Percentiles rank a stretch among this genome's conserved stretches.
Conservation (phyloP, 2,113 vertebrate genomes). For the Cynoglossus semilaevis region DNA sequence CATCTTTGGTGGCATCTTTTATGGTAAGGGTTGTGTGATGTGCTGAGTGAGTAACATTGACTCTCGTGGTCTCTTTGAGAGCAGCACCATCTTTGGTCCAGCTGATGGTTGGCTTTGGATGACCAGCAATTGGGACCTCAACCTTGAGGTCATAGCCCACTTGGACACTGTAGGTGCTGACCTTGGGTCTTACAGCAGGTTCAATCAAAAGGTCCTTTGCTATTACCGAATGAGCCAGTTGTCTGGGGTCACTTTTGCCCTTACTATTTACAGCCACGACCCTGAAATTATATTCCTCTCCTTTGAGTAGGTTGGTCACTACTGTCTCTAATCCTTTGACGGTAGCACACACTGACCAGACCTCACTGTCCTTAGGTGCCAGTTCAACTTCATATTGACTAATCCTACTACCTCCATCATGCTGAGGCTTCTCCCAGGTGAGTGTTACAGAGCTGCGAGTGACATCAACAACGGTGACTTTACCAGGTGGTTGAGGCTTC, state of each 20-base stretch:
- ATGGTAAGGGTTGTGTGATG: conserved; percentile 84
- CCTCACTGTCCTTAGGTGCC: conserved; percentile 88
- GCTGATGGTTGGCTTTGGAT: conserved; percentile 90
- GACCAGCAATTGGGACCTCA: conserved; percentile 89
- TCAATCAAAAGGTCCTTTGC: conserved; percentile 93
- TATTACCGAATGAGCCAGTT: conserved; percentile 85
- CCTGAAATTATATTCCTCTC: conserved; percentile 93
- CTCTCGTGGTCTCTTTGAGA: conserved; percentile 93
- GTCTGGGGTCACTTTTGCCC: conserved; percentile 92
- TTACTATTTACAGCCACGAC: conserved; percentile 95
- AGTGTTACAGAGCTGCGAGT: conserved; percentile 88
- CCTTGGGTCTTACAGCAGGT: conserved; percentile 86
- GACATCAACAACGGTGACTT: conserved; percentile 91
- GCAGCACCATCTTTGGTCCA: conserved; percentile 91
- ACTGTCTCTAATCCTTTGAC: conserved; percentile 88
- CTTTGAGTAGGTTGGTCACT: conserved; percentile 87
- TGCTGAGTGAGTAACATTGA: conserved; percentile 85
- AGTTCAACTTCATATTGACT: conserved; percentile 92
- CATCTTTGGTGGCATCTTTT: conserved; percentile 91
- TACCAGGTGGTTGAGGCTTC: conserved; percentile 95
- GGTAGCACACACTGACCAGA: conserved; percentile 89
- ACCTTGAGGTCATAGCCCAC: conserved; percentile 94
- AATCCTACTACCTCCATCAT: conserved; percentile 96
- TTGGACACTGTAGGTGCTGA: conserved; percentile 87
- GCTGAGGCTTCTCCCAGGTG: conserved; percentile 91